These are phyloP conservation scores for Forficula auricularia DNA, from an alignment of 1,140 invertebrate genomes.

Conservation along the genomic window DNA sequence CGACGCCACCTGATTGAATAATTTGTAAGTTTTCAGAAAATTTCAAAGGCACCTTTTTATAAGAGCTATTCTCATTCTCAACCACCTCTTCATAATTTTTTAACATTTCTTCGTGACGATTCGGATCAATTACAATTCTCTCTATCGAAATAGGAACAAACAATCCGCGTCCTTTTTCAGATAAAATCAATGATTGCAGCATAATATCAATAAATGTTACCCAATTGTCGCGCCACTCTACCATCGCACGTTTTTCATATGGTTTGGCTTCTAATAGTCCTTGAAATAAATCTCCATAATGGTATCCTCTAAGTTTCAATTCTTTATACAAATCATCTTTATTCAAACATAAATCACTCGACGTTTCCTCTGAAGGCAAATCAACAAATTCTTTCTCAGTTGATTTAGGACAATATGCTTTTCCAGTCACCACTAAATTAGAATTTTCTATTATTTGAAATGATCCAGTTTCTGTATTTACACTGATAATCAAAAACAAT, in stretches of 20 bases:
- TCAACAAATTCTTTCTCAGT: conserved; percentile 9
- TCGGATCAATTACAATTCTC: conserved; percentile 33
- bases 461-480: conserved; percentile 31
- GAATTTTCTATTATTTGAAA: conserved; percentile 40
- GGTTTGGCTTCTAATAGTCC: too few species aligned
- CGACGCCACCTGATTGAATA: conserved; percentile 33
- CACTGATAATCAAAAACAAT: conserved; percentile 1
- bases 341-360: conserved; percentile 30
- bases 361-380: background rate
- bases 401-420: conserved; percentile 10
- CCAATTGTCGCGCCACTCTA: conserved; percentile 37
- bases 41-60: background rate
- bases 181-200: conserved; percentile 35
- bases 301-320: too few species aligned
- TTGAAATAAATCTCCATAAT: too few species aligned
- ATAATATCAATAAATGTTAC: conserved; percentile 40
- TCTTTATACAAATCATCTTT: conserved; percentile 14
- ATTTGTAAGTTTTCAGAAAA: conserved; percentile 2
- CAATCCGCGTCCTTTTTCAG: conserved; percentile 25
- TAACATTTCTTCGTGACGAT: conserved; percentile 4
- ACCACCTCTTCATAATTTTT: conserved; percentile 9
- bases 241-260: too few species aligned
- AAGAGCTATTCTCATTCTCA: background rate
- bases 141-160: conserved; percentile 37
- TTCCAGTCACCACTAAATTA: conserved; percentile 28